phyloP scores from a whole-genome alignment of 2,888 invertebrate species.

The Thelaira solivaga region DNA sequence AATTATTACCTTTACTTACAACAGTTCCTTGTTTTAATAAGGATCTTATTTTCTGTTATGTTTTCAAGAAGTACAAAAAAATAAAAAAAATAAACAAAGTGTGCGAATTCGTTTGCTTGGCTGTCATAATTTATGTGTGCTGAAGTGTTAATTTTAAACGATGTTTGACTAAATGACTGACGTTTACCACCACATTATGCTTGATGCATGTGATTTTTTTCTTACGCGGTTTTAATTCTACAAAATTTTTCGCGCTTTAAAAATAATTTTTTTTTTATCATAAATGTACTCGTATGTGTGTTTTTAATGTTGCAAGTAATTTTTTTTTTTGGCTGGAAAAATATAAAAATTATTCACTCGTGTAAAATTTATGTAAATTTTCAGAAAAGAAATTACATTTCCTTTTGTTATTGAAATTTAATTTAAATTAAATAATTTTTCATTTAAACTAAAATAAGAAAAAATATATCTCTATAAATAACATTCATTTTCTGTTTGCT shows the following conservation, averaged over 20 bases:
- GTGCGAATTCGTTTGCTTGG: background rate
- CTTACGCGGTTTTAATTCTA: conserved; percentile 48
- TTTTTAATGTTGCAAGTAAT: conserved; percentile 48
- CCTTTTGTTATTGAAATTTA: no score
- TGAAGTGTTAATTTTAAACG: conserved; percentile 67
- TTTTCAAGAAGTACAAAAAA: background rate
- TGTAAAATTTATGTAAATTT: conserved; percentile 37
- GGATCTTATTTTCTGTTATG: conserved; percentile 59
- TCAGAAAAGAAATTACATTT: conserved; percentile 3
- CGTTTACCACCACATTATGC: conserved; percentile 55
- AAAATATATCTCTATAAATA: no score
- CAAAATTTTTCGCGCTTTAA: conserved; percentile 34
- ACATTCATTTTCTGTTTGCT: no score
- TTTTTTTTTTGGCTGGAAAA: background rate
- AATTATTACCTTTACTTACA: conserved; percentile 26
- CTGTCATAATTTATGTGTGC: conserved; percentile 65
- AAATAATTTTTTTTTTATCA: conserved; percentile 26
- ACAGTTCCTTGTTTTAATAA: conserved; percentile 36
- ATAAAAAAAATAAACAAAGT: no score
- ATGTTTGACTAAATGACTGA: conserved; percentile 62
- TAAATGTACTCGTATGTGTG: conserved; percentile 33
- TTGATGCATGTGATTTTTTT: conserved; percentile 45
- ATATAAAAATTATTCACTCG: conserved; percentile 1
- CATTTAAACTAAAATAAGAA: no score
- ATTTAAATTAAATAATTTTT: no score